Evolutionary conservation across 2,797 vertebrate genomes (phyloP).

Genomic region (Spheniscus humboldti): DNA sequence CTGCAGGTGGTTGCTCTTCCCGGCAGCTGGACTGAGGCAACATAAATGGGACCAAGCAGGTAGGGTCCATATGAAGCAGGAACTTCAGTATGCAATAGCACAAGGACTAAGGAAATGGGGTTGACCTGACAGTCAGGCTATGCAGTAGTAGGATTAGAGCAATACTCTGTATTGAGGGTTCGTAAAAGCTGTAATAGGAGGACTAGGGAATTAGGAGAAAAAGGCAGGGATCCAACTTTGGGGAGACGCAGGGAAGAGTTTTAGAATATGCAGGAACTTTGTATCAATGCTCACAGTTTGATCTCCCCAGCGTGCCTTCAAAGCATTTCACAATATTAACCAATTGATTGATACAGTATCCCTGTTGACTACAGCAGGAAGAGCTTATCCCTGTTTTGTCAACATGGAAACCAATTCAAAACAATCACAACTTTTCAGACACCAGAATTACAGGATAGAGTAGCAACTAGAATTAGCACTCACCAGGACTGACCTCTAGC

Average conservation of each 20-base stretch:
- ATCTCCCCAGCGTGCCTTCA: neutral
- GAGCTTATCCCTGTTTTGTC: neutral
- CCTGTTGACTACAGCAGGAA: neutral
- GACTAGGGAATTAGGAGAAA: neutral
- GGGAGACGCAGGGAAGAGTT: neutral
- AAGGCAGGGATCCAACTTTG: neutral
- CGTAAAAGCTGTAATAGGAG: fast-evolving
- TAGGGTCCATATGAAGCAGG: fast-evolving
- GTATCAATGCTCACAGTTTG: neutral
- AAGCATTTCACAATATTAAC: neutral
- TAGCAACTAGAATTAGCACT: neutral
- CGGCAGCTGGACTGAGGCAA: neutral
- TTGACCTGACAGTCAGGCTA: neutral
- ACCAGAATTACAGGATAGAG: neutral
- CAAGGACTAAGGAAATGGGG: neutral
- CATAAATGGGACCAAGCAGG: fast-evolving
- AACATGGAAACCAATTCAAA: neutral
- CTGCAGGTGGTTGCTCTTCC: neutral
- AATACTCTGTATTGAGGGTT: fast-evolving
- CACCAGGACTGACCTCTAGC: neutral
- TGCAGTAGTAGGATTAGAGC: neutral
- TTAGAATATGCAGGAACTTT: neutral
- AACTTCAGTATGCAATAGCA: neutral
- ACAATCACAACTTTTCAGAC: neutral
- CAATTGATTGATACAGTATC: fast-evolving